Evolutionary conservation across 2,888 invertebrate species (phyloP).

Genomic region (Spilarctia lutea): DNA sequence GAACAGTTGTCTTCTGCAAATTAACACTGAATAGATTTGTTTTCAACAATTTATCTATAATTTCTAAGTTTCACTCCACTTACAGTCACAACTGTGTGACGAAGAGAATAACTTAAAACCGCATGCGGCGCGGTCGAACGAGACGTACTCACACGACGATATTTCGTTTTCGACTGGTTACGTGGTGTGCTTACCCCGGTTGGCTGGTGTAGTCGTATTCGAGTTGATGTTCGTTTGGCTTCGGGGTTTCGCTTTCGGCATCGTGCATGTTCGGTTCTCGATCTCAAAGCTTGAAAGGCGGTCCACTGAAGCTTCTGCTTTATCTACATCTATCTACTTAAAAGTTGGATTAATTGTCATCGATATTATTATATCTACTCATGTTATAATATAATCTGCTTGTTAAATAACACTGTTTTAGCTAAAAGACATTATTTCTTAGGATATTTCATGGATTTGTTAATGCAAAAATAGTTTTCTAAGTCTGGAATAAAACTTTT

Average conservation of each 20-base stretch:
- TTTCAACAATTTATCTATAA: conserved; percentile 52
- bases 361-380: conserved; percentile 28
- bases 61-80: conserved; percentile 76
- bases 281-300: conserved; percentile 44
- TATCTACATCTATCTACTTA: conserved; percentile 45
- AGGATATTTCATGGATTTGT: not conserved
- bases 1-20: conserved; percentile 32
- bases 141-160: conserved; percentile 66
- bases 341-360: conserved; percentile 53
- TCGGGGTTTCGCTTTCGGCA: conserved; percentile 37
- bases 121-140: conserved; percentile 53
- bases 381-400: not conserved
- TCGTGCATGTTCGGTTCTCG: conserved; percentile 42
- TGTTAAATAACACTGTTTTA: not conserved
- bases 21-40: conserved; percentile 45
- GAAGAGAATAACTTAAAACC: conserved; percentile 74
- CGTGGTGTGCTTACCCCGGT: conserved; percentile 38
- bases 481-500: not conserved
- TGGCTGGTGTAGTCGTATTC: conserved; percentile 34
- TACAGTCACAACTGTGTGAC: conserved; percentile 76
- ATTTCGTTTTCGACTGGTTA: conserved; percentile 64
- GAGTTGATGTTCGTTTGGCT: conserved; percentile 29
- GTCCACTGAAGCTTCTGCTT: conserved; percentile 54
- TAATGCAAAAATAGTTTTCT: not conserved
- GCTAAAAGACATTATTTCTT: not conserved